phyloP scores from a whole-genome alignment of 2,888 invertebrate species.

The Cheilosia variabilis region DNA sequence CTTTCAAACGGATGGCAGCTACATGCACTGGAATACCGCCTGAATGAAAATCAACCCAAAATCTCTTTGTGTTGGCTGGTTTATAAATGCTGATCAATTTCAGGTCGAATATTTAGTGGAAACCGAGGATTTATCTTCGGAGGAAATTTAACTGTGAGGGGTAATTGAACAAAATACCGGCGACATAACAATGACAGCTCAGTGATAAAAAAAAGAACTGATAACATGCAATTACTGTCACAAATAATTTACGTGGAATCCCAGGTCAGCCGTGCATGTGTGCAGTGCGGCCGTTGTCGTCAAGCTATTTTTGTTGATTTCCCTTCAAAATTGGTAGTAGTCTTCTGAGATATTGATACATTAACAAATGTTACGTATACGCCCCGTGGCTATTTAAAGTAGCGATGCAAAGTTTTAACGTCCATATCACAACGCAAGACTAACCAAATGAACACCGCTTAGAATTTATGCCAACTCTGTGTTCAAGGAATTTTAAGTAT shows the following conservation, averaged over 20 bases:
- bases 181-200: not conserved
- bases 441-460: too few relatives aligned
- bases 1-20: not conserved
- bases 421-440: too few relatives aligned
- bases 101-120: not conserved
- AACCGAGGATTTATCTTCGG: not conserved
- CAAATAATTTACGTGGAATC: not conserved
- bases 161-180: not conserved
- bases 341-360: not conserved
- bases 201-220: not conserved
- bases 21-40: not conserved
- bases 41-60: constrained; percentile 28
- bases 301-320: too few relatives aligned
- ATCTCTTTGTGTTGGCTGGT: constrained; percentile 3
- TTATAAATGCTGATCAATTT: constrained; percentile 4
- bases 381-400: not conserved
- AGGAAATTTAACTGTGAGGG: not conserved
- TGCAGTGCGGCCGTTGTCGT: not conserved
- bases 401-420: too few relatives aligned
- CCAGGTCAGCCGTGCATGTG: not conserved
- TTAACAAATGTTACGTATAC: not conserved
- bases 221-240: constrained; percentile 12
- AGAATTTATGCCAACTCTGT: too few relatives aligned
- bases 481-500: too few relatives aligned
- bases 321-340: not conserved